Base-by-base conservation (phyloP, 2,888 invertebrate genomes). In the Sturmia bella region DNA sequence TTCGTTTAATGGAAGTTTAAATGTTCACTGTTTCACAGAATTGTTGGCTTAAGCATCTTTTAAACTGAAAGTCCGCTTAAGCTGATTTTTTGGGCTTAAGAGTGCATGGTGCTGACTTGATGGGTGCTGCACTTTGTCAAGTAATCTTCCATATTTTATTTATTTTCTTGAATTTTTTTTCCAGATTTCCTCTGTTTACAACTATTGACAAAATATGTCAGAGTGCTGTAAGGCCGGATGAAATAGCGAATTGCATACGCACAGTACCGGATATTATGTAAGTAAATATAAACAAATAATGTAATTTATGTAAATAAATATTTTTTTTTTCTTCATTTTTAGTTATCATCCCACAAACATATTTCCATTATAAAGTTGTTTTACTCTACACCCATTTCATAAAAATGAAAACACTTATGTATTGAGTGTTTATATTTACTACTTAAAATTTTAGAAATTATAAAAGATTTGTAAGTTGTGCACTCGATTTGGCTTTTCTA, bases 231-330 rank as follows among this genome's bases (percentile, higher is more conserved):
- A 93, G 94, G 87, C 94, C 97, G 2, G 91, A 92, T 64, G 94
- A 96, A 86, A 94, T 99, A 91, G 96, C 99, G 87, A 95, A 97
- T 89, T 97, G 96, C 91, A 96, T 99, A 91, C 95, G 97, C 90
- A 94, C 95, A 89, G 98, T 99, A 91, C 98, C 99, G 37, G 98
- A 98, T 92, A 98, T 98, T 94, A 96, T 97, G 98, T 98, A 96
- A 96, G 96, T 90, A 66, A 41, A 68, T 52, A 50, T 45, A 68
- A n/a, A 39, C 9, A 13, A 0, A 5, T 45, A 45, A 41, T 24
- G 11, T 2, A 19, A 45, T 7, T 56, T 32, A 3, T 54, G 9
- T n/a, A 12, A 19, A 13, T 15, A 24, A 37, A 19, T 32, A 1
- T n/a, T 45, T 1, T 5, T 70, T 11, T 3, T 15, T 17, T 32